These are phyloP conservation scores for Aphidoletes aphidimyza DNA, from an alignment of 2,888 invertebrate genomes.

Conservation along the genomic window DNA sequence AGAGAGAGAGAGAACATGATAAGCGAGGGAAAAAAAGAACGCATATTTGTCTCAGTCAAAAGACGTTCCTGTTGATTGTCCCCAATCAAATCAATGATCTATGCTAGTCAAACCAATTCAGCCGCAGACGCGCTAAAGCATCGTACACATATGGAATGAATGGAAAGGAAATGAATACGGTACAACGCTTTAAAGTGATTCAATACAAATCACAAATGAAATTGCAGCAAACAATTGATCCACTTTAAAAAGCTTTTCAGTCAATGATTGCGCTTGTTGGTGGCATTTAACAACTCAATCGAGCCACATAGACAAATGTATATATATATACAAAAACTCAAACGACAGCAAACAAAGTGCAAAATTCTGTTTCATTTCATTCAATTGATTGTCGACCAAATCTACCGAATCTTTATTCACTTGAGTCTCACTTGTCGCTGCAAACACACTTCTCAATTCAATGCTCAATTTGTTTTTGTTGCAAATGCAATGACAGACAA, in stretches of 20 bases:
- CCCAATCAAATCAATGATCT: neutral
- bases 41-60: neutral
- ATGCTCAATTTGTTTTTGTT: neutral
- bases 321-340: neutral
- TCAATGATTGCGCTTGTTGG: conserved; percentile 30
- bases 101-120: neutral
- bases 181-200: neutral
- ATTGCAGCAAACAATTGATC: conserved; percentile 35
- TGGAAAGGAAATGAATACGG: neutral
- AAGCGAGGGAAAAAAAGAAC: neutral
- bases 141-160: neutral
- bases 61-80: neutral
- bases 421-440: neutral
- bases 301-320: neutral
- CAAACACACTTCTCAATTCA: neutral
- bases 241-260: conserved; percentile 48
- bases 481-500: neutral
- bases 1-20: too few species aligned
- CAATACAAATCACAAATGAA: neutral
- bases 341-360: conserved; percentile 14
- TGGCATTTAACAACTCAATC: conserved; percentile 16
- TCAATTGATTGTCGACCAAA: too few species aligned
- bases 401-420: neutral
- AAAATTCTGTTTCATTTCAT: neutral
- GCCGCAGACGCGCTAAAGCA: neutral